Conservation (phyloP, 2,888 invertebrate genomes). For the Brachycybe producta region DNA sequence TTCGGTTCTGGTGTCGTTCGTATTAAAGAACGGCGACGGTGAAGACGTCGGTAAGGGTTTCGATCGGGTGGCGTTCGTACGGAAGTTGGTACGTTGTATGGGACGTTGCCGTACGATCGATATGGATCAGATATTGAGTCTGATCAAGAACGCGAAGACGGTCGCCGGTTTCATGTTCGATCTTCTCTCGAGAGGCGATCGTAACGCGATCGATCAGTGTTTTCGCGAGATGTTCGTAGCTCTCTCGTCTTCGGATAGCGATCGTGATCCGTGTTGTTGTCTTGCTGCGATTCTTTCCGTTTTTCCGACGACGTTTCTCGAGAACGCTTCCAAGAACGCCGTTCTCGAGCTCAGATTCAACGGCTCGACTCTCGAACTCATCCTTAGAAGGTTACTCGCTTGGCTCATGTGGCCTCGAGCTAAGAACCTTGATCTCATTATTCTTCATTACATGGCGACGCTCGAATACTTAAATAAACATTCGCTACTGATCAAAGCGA, state of each 20-base stretch:
- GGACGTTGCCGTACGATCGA: neutral
- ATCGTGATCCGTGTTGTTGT: neutral
- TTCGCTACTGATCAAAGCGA: constrained; percentile 1
- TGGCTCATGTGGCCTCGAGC: constrained; percentile 5
- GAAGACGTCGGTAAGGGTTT: neutral
- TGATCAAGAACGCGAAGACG: constrained; percentile 5
- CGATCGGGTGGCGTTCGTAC: neutral
- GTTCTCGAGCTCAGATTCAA: neutral
- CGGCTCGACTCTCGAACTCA: neutral
- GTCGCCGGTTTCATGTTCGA: neutral
- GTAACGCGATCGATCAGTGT: constrained; percentile 1
- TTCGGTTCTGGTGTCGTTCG: neutral
- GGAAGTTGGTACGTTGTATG: neutral
- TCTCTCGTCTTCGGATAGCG: constrained; percentile 2
- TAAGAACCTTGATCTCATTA: constrained; percentile 7
- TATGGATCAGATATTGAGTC: neutral
- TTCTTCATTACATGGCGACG: constrained; percentile 3
- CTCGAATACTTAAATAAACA: constrained; percentile 3
- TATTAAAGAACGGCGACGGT: neutral
- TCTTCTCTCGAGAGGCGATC: too few species aligned
- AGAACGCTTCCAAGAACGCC: constrained; percentile 1
- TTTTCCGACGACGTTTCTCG: neutral
- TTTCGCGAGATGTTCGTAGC: constrained; percentile 3
- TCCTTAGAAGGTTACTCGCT: constrained; percentile 4
- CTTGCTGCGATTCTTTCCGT: constrained; percentile 4